These are phyloP conservation scores for Zenarchopterus dispar DNA, from an alignment of 2,797 vertebrate species.

Conservation along the genomic window DNA sequence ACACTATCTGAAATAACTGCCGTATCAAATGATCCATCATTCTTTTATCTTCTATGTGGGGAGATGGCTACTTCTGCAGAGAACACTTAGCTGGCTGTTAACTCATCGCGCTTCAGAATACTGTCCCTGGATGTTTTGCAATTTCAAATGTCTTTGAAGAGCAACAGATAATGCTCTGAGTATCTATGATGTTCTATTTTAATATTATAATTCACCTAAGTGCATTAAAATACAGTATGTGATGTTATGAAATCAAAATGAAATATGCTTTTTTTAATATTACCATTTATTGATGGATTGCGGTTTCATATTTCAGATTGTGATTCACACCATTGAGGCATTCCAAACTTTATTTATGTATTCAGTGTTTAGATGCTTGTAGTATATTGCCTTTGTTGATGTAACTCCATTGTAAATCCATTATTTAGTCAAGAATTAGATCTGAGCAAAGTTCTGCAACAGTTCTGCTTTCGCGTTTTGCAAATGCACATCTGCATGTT, in stretches of 20 bases:
- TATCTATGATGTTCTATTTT: slow-evolving; percentile 1
- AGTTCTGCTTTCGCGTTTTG: neutral
- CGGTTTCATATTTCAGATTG: too few species aligned
- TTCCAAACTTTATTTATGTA: too few species aligned
- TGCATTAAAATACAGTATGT: too few species aligned
- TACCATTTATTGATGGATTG: too few species aligned
- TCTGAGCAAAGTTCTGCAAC: neutral
- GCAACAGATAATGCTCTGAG: slow-evolving; percentile 2
- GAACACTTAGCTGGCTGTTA: slow-evolving; percentile 24
- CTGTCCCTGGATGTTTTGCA: slow-evolving; percentile 2
- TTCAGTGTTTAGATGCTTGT: too few species aligned
- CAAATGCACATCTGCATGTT: neutral
- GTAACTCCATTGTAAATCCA: too few species aligned
- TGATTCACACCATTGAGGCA: too few species aligned
- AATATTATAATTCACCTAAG: too few species aligned
- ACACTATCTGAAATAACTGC: slow-evolving; percentile 45
- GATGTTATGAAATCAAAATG: neutral
- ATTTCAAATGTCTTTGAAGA: slow-evolving; percentile 19
- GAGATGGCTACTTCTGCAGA: slow-evolving; percentile 45
- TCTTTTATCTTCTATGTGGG: slow-evolving; percentile 51
- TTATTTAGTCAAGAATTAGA: neutral
- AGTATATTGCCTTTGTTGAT: too few species aligned
- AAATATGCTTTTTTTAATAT: neutral
- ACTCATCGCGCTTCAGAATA: slow-evolving; percentile 19
- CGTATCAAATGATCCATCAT: slow-evolving; percentile 54